Percentiles rank a stretch among this genome's conserved stretches.
Evolutionary conservation across 2,113 vertebrate genomes (phyloP).

Genomic region (Hypocryptadius cinnamomeus): DNA sequence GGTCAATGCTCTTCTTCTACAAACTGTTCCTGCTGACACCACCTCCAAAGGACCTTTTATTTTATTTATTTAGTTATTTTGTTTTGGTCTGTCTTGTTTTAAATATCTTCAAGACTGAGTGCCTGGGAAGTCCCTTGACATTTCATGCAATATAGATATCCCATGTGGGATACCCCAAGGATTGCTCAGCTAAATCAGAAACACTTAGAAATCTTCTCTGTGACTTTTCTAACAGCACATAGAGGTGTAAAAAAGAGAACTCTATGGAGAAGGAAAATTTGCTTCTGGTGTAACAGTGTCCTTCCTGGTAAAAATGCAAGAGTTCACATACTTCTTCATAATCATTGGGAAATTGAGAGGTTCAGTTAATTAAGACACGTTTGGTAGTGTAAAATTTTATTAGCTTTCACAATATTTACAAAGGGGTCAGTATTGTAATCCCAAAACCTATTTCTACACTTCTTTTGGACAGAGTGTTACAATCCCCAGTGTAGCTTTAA

Average conservation of each 20-base stretch:
- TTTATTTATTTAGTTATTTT: not conserved
- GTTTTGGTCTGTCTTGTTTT: not conserved
- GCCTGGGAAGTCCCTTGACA: not conserved
- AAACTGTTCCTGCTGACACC: not conserved
- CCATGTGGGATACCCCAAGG: not conserved
- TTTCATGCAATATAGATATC: not conserved
- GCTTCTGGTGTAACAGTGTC: not conserved
- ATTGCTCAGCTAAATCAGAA: not conserved
- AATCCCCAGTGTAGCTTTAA: not conserved
- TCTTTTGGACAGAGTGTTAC: not conserved
- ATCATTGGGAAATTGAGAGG: not conserved
- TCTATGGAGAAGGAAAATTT: not conserved
- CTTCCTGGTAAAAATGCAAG: not conserved
- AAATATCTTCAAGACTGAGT: not conserved
- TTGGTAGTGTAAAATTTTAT: not conserved
- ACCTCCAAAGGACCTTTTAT: not conserved
- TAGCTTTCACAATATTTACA: not conserved
- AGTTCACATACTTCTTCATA: not conserved
- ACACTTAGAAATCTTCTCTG: not conserved
- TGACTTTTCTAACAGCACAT: not conserved
- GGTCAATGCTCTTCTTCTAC: not conserved
- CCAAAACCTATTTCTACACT: not conserved
- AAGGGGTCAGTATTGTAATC: not conserved
- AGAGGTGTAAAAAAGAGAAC: not conserved
- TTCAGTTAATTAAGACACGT: not conserved